phyloP scores from a whole-genome alignment of 1,140 invertebrate genomes.

The Neodiprion lecontei region DNA sequence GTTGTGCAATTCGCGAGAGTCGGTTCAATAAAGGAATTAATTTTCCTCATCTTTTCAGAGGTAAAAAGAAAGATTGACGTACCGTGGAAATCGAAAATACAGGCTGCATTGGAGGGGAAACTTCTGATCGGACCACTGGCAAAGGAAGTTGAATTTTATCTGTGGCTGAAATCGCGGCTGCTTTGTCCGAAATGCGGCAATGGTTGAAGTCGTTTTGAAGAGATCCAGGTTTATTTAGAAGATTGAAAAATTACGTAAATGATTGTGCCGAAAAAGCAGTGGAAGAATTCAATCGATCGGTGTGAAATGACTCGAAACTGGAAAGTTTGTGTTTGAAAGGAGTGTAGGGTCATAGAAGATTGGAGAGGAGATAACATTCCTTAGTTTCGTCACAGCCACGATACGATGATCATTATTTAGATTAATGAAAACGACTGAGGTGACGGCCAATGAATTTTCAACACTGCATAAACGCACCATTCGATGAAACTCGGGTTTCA shows the following conservation, averaged over 20 bases:
- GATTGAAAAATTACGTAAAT: background rate
- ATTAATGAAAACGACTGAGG: too few relatives aligned
- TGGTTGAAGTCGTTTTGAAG: conserved; percentile 13
- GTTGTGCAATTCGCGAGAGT: too few relatives aligned
- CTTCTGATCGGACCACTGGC: conserved; percentile 55
- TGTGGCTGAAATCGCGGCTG: conserved; percentile 67
- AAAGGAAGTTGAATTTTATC: conserved; percentile 69
- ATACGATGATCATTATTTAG: too few relatives aligned
- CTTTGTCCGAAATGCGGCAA: conserved; percentile 49
- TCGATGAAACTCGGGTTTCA: too few relatives aligned
- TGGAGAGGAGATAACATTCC: too few relatives aligned
- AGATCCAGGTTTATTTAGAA: too few relatives aligned
- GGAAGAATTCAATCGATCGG: background rate
- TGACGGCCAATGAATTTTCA: too few relatives aligned
- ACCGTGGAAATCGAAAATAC: conserved; percentile 41
- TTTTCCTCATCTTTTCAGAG: conserved; percentile 37
- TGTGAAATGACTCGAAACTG: conserved; percentile 5
- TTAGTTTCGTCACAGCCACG: too few relatives aligned
- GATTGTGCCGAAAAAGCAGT: background rate
- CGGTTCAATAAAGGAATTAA: too few relatives aligned
- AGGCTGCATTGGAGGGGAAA: conserved; percentile 34
- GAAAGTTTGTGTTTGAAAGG: conserved; percentile 11
- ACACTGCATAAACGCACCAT: too few relatives aligned
- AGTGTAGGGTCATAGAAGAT: background rate
- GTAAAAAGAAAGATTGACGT: conserved; percentile 49